Evolutionary conservation across 2,113 vertebrate species (phyloP), one percentile per base, ranked within the genome.

Genomic region (Hypanus sabinus): DNA sequence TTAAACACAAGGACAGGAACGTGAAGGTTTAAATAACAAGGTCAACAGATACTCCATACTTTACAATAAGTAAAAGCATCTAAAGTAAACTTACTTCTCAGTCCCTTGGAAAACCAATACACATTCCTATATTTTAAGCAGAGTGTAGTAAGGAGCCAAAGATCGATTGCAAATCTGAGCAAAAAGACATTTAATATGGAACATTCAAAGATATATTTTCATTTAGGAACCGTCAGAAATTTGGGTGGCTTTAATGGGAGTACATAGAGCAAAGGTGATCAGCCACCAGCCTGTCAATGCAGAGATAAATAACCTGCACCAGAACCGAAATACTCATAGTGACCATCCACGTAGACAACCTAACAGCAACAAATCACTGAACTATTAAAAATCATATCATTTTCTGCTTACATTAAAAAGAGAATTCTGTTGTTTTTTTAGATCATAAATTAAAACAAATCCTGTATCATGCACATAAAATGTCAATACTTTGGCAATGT

Each of bases 1-100:
- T 93, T 73, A 93, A 55, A 73, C 90, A 93, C 36, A 93, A 93
- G 55, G 70, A 7, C 68, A 93, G 91, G 91, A 93, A 93, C 73
- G 91, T 46, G 68, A 55, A 75, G 70, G 91, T 24, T 93, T 75
- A 71, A 93, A 73, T 73, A 18, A 71, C 91, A 93, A 93, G 91
- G 91, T 55, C 91, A 93, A 93, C 68, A 93, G 36, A 93, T 55
- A 75, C 91, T 93, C 71, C 70, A 93, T 93, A 24, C 38, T 73
- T 70, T 14, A 73, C 20, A 93, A 55, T 73, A 93, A 73, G 70
- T 33, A 20, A 93, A 71, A 73, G 70, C 36, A 92, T 68, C 38
- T 30, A 73, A 71, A 73, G 46, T 93, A 93, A 73, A 73, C 70
- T 93, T 93, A 7, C 68, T 93, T 46, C 90, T 11, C 70, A 73